Evolutionary conservation across 2,797 vertebrate species (phyloP), one percentile per base, ranked within the genome.

Genomic region (Semotilus atromaculatus): DNA sequence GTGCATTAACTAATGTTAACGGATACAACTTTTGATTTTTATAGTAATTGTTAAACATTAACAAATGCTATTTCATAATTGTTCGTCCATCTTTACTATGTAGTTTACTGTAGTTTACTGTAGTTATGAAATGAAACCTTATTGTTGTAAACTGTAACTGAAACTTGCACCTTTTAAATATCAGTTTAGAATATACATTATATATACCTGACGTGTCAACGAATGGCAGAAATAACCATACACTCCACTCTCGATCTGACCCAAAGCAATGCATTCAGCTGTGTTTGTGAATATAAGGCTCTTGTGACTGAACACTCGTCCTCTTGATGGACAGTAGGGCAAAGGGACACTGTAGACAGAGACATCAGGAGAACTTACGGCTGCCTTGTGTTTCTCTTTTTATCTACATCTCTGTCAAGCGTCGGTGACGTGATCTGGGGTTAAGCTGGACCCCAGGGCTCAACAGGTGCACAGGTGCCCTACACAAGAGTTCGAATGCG

Each of bases 401-500:
- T 45, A 72, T 72, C 43, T 45, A n/a, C 16, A 19, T 72, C 36
- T 70, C 5, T 72, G 71, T 73, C 66, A 67, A 36, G 19, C 19
- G 7, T 67, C 19, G 21, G 34, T 68, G n/a, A 48, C n/a, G 16
- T 51, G 71, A 72, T 72, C 26, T 48, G 26, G 21, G 66, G 60
- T 64, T 64, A 31, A 64, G 29, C 45, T 18, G 29, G 72, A 74
- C 29, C 72, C 72, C 72, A 53, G 72, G 71, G 45, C 45, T 53
- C 45, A 51, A 73, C 26, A 48, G 26, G 71, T 73, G 71, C 18
- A 73, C 71, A 51, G 45, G 45, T 21, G 68, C 38, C 38, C 68
- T 43, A 31, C 26, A 51, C 71, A n/a, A 43, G 10, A 51, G 26
- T 34, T 21, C 5, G 6, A 18, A 13, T 13, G 48, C 45, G 34